Base-by-base conservation (phyloP, 1,140 invertebrate species). In the Pseudomyrmex sp. region DNA sequence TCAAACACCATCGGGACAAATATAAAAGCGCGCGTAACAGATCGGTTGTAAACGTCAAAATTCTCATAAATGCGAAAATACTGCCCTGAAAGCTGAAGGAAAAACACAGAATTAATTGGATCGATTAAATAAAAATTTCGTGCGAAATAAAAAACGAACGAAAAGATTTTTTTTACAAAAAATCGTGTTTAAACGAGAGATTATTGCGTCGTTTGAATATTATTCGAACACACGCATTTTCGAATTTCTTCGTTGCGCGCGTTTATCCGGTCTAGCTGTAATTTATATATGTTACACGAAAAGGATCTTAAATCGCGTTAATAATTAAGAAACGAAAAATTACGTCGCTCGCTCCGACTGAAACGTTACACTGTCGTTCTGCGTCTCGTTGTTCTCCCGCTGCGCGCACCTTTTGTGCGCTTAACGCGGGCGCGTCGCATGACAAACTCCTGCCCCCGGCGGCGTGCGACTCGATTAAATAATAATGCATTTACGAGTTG, bases 401-500 rank as follows among this genome's bases (percentile, higher is more conserved):
- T 58, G n/a, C 48, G 0, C 58, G 20, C 15, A 13, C 50, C 82
- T 50, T 50, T 2, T 20, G 9, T 8, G 54, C 20, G 50, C 8
- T 70, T 56, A 84, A 88, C 82, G 85, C 83, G 77, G 87, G 65
- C 75, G 70, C 86, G 86, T 89, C 75, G 62, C 52, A 26, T 20
- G 44, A 13, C n/a, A 62, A 66, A 46, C 72, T 83, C 35, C 79
- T 86, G 85, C 56, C 54, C 18, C 59, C 18, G 70, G 13, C 56
- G 50, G 56, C 68, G 58, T 23, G 35, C 86, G 58, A 63, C 79
- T 82, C 61, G 70, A 80, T 88, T 84, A 93, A 93, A 92, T 93
- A 93, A 92, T 92, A 93, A 93, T 91, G 91, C 91, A 91, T 92
- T 93, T 90, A 91, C 90, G 91, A 91, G 92, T 91, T 89, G 82